Conservation (phyloP, 2,113 vertebrate species). For the Cromileptes altivelis region DNA sequence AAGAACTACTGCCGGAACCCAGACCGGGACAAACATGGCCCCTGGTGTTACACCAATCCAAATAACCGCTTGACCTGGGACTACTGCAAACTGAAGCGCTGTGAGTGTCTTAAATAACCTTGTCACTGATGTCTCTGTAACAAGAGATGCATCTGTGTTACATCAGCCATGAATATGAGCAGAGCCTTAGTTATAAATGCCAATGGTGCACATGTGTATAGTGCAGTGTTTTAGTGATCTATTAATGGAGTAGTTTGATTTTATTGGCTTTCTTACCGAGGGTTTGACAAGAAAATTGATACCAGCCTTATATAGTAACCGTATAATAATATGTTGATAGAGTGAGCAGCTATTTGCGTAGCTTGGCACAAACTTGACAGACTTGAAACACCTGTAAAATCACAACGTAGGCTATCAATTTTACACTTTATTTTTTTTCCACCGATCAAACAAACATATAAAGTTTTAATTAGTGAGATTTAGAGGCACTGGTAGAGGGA, state of each 20-base stretch:
- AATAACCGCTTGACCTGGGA: slow-evolving; percentile 94
- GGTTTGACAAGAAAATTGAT: neutral
- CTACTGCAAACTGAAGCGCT: slow-evolving; percentile 94
- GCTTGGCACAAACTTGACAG: neutral
- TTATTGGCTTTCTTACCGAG: neutral
- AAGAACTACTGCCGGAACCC: slow-evolving; percentile 97
- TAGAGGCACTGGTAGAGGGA: neutral
- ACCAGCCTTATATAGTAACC: neutral
- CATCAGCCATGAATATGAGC: slow-evolving; percentile 4
- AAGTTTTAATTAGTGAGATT: neutral
- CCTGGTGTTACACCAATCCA: slow-evolving; percentile 95
- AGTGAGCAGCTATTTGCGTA: neutral
- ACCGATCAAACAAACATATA: neutral
- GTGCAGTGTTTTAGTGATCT: neutral
- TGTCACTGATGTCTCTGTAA: slow-evolving; percentile 4
- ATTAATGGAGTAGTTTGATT: neutral
- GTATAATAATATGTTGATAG: neutral
- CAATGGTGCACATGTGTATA: neutral
- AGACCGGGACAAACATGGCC: slow-evolving; percentile 95
- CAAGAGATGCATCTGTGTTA: slow-evolving; percentile 19
- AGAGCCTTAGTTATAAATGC: neutral
- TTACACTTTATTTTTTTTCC: neutral
- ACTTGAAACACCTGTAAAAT: neutral
- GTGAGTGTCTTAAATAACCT: slow-evolving; percentile 85
- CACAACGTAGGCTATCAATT: neutral